phyloP scores from a whole-genome alignment of 64 coral and sea anemone genomes.

The Pocillopora verrucosa region DNA sequence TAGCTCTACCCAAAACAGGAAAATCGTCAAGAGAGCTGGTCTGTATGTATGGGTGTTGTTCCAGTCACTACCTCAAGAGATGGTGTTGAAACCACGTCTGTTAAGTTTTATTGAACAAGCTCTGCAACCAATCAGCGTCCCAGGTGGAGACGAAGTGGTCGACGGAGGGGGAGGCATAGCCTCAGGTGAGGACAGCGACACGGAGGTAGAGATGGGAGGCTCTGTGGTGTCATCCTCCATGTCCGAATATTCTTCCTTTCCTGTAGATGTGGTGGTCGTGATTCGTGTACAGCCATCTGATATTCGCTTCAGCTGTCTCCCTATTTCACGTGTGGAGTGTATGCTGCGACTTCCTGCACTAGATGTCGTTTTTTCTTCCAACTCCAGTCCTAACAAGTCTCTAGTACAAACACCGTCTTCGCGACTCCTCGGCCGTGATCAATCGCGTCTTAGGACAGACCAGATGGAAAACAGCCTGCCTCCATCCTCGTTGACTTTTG shows the following conservation, averaged over 20 bases:
- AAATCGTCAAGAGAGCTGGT: slow-evolving; percentile 75
- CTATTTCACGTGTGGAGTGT: slow-evolving; percentile 93
- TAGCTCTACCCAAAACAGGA: slow-evolving; percentile 34
- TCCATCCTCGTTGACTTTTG: slow-evolving; percentile 52
- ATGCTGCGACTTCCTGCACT: slow-evolving; percentile 91
- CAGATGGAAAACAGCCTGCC: slow-evolving; percentile 25
- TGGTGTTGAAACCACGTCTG: slow-evolving; percentile 87
- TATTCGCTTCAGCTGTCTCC: slow-evolving; percentile 91
- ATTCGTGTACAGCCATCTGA: slow-evolving; percentile 91
- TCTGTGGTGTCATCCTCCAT: slow-evolving; percentile 93
- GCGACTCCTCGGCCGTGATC: slow-evolving; percentile 32
- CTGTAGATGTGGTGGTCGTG: slow-evolving; percentile 95
- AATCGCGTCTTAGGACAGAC: neutral
- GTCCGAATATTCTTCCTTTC: slow-evolving; percentile 95
- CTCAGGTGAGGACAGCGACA: slow-evolving; percentile 68
- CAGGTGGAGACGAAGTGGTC: slow-evolving; percentile 44
- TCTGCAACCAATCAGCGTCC: slow-evolving; percentile 85
- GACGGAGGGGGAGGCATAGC: slow-evolving; percentile 58
- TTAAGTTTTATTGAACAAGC: slow-evolving; percentile 91
- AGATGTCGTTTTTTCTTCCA: slow-evolving; percentile 93
- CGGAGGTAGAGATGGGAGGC: slow-evolving; percentile 58
- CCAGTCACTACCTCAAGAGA: slow-evolving; percentile 91
- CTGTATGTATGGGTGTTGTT: slow-evolving; percentile 90
- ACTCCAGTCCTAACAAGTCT: slow-evolving; percentile 89
- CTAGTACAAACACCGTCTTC: slow-evolving; percentile 34